Conservation (phyloP, 1,140 invertebrate species). For the Diuraphis noxia region DNA sequence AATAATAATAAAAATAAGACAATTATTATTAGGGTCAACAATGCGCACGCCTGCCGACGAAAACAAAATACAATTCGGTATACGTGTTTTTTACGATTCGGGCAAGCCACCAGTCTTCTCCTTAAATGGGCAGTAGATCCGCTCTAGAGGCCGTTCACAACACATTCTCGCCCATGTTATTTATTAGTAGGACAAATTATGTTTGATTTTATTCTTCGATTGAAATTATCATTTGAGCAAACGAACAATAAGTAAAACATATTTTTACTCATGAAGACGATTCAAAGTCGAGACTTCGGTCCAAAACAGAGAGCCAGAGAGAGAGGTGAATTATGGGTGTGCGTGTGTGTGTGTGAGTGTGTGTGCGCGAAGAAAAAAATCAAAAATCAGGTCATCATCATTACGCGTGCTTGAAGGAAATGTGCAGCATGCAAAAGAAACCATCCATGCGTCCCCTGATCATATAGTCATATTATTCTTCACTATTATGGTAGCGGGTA, state of each 20-base stretch:
- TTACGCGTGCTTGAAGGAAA: slow-evolving; percentile 29
- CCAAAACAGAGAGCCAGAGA: not conserved
- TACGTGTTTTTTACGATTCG: slow-evolving; percentile 22
- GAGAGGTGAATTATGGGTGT: slow-evolving; percentile 20
- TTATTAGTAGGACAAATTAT: slow-evolving; percentile 41
- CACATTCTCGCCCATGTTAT: slow-evolving; percentile 47
- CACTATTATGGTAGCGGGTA: not conserved
- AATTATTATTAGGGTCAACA: slow-evolving; percentile 50
- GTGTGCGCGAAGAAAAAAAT: slow-evolving; percentile 34
- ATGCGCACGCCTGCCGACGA: not conserved
- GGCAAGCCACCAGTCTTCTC: slow-evolving; percentile 43
- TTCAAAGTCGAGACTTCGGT: not conserved
- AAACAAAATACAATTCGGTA: slow-evolving; percentile 42
- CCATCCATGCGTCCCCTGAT: slow-evolving; percentile 35
- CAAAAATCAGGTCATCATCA: slow-evolving; percentile 47
- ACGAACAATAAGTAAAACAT: not conserved
- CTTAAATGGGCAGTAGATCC: slow-evolving; percentile 49
- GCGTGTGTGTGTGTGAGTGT: not conserved
- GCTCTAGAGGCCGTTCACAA: slow-evolving; percentile 43
- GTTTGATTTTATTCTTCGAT: not conserved
- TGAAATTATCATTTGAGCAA: not conserved
- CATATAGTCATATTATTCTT: slow-evolving; percentile 4
- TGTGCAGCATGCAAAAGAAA: slow-evolving; percentile 42
- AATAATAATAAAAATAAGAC: slow-evolving; percentile 28
- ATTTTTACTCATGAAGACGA: not conserved